Evolutionary conservation across 2,113 vertebrate species (phyloP).

Genomic region (Hippocampus guttulatus): DNA sequence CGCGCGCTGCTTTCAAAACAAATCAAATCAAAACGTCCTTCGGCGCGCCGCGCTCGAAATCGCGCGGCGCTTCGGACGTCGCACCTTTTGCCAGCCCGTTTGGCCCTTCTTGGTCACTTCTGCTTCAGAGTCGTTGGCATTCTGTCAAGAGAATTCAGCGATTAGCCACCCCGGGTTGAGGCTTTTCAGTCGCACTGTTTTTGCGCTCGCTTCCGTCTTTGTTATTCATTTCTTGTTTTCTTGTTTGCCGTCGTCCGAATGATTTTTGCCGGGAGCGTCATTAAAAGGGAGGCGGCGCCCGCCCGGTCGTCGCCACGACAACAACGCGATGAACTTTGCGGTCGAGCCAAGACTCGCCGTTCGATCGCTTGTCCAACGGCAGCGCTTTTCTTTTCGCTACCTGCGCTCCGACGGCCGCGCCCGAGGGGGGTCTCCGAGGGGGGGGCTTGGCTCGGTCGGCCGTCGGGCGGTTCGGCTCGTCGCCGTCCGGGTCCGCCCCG

Average conservation of each 20-base stretch:
- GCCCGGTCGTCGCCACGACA: conserved; percentile 4
- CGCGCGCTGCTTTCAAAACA: conserved; percentile 36
- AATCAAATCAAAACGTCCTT: too few species aligned
- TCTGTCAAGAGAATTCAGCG: conserved; percentile 30
- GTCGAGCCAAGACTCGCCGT: background rate
- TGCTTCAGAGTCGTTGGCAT: conserved; percentile 18
- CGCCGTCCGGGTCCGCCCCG: conserved; percentile 56
- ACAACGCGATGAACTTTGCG: background rate
- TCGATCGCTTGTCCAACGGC: background rate
- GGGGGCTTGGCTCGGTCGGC: conserved; percentile 75
- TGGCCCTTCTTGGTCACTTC: conserved; percentile 40
- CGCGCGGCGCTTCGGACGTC: background rate
- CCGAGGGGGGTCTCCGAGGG: conserved; percentile 68
- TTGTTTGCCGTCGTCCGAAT: too few species aligned
- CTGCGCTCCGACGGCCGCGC: conserved; percentile 14
- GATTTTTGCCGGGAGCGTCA: too few species aligned
- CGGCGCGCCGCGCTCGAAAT: too few species aligned
- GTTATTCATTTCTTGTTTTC: too few species aligned
- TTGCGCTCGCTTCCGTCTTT: too few species aligned
- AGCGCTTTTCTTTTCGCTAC: conserved; percentile 23
- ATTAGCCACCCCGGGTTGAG: too few species aligned
- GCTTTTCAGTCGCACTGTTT: too few species aligned
- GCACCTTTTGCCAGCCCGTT: conserved; percentile 44
- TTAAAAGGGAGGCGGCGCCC: conserved; percentile 10
- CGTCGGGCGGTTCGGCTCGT: conserved; percentile 73